Conservation (phyloP, 2,888 invertebrate species). For the Ischnura elegans region DNA sequence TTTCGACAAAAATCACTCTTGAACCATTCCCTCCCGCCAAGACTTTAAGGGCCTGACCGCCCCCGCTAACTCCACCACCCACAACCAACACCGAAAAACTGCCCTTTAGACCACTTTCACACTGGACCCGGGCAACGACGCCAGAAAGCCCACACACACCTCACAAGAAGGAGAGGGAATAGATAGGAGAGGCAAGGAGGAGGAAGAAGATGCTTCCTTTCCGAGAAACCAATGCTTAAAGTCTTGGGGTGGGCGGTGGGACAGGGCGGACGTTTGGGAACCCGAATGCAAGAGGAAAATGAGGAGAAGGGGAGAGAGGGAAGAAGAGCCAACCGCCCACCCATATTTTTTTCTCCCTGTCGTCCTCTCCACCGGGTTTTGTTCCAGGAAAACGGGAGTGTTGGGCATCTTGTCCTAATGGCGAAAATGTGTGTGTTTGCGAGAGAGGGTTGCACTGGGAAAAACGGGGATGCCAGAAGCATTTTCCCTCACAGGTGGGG, state of each 20-base stretch:
- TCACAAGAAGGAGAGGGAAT: neutral
- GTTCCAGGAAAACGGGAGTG: slow-evolving; percentile 53
- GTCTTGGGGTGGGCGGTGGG: neutral
- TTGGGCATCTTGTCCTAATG: slow-evolving; percentile 30
- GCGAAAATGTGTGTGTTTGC: slow-evolving; percentile 48
- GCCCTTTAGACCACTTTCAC: slow-evolving; percentile 9
- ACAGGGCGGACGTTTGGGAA: neutral
- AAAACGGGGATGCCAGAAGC: neutral
- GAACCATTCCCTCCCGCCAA: neutral
- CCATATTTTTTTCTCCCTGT: neutral
- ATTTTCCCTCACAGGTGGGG: neutral
- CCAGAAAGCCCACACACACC: neutral
- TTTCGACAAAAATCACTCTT: slow-evolving; percentile 21
- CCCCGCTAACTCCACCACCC: neutral
- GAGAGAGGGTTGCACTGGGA: neutral
- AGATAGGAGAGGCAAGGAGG: neutral
- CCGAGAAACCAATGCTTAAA: neutral
- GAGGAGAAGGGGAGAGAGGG: too few species aligned
- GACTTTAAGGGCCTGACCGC: neutral
- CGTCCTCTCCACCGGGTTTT: neutral
- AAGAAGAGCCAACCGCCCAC: too few species aligned
- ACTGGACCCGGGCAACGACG: neutral
- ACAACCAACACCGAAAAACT: neutral
- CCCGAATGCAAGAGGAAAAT: neutral
- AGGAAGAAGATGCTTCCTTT: neutral